phyloP scores from a whole-genome alignment of 2,888 invertebrate genomes.

The Eilema sororculum region DNA sequence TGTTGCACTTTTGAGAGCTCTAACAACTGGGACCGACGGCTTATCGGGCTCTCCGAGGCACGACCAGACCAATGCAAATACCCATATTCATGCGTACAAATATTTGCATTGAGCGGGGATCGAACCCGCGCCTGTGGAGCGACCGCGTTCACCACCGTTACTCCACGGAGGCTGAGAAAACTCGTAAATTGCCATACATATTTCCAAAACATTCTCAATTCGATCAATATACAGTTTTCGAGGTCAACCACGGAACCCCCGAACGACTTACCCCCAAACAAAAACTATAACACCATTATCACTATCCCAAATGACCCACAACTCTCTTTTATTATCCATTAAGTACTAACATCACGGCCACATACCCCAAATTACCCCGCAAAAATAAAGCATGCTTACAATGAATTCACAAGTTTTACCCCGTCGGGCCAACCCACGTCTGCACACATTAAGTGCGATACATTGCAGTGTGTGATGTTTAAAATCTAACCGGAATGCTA shows the following conservation, averaged over 20 bases:
- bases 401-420: conserved; percentile 15
- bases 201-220: background rate
- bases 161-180: no score
- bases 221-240: background rate
- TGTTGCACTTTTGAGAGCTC: no score
- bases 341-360: background rate
- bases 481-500: conserved; percentile 58
- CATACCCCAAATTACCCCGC: conserved; percentile 6
- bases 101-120: no score
- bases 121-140: no score
- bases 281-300: background rate
- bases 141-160: no score
- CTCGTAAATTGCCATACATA: no score
- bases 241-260: background rate
- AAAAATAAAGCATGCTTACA: conserved; percentile 12
- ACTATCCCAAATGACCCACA: background rate
- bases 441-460: conserved; percentile 10
- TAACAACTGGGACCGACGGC: no score
- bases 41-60: no score
- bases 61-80: no score
- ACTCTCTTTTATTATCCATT: conserved; percentile 13
- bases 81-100: no score
- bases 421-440: conserved; percentile 14
- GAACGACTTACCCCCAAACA: background rate
- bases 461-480: conserved; percentile 49